Conservation (phyloP, 2,113 vertebrate genomes). For the Paradoxurus hermaphroditus region DNA sequence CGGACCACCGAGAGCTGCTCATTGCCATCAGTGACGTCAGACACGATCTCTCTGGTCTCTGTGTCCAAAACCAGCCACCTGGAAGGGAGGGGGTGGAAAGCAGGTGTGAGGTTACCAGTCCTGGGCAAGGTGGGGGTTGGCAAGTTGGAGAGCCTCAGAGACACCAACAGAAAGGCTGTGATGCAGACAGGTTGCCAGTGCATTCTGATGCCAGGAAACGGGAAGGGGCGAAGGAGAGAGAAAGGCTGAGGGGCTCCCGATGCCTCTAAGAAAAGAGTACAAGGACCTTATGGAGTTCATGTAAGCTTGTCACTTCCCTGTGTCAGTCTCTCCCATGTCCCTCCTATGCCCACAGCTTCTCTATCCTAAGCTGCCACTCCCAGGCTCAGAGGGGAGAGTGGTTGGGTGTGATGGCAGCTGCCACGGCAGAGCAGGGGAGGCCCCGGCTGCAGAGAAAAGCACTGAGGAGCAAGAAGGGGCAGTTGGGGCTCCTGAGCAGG, state of each 20-base stretch:
- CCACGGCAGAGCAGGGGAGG: not conserved
- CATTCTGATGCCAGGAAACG: not conserved
- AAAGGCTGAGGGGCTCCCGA: not conserved
- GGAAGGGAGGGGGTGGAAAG: not conserved
- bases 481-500: not conserved
- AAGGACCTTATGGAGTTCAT: not conserved
- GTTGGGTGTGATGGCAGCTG: not conserved
- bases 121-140: not conserved
- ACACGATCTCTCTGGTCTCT: slow-evolving; percentile 85
- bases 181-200: not conserved
- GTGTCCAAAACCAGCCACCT: slow-evolving; percentile 93
- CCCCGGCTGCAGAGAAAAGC: not conserved
- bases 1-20: slow-evolving; percentile 94
- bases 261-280: not conserved
- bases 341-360: not conserved
- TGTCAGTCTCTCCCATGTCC: not conserved
- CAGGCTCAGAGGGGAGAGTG: not conserved
- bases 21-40: slow-evolving; percentile 87
- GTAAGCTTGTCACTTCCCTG: not conserved
- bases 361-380: slow-evolving; percentile 75
- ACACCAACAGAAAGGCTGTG: not conserved
- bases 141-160: not conserved
- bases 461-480: not conserved
- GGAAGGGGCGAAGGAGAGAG: not conserved
- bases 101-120: not conserved